These are phyloP conservation scores for Caenorhabditis sinica DNA, from an alignment of 2,888 invertebrate genomes.

Conservation along the genomic window DNA sequence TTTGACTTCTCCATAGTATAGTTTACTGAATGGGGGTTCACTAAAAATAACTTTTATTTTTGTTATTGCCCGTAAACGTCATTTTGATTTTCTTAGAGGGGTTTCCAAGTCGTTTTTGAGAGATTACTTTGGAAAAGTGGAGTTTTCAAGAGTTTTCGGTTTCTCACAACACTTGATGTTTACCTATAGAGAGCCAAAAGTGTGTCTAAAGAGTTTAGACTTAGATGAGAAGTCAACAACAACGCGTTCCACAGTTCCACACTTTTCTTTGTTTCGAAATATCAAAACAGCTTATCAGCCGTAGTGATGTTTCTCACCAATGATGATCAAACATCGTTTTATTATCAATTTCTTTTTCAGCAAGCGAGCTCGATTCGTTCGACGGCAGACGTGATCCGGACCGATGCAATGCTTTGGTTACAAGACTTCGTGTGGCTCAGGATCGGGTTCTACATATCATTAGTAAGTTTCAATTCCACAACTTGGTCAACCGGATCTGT, in stretches of 20 bases:
- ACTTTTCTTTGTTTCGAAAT: constrained; percentile 16
- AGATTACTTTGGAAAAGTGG: background rate
- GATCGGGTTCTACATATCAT: constrained; percentile 83
- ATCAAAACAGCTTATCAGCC: constrained; percentile 4
- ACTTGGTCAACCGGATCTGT: background rate
- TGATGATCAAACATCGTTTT: background rate
- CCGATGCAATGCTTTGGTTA: constrained; percentile 95
- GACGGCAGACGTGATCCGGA: constrained; percentile 98
- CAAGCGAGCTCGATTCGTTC: constrained; percentile 96
- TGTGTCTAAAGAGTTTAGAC: background rate
- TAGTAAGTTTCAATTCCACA: constrained; percentile 72
- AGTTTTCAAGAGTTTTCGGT: background rate
- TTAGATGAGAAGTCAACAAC: constrained; percentile 15
- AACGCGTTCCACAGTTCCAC: constrained; percentile 3
- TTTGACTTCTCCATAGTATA: background rate
- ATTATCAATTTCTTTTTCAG: constrained; percentile 56
- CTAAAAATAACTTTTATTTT: constrained; percentile 20
- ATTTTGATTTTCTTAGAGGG: constrained; percentile 10
- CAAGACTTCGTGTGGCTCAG: constrained; percentile 95
- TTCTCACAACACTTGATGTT: constrained; percentile 23
- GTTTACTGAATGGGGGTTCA: background rate
- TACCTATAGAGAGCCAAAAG: constrained; percentile 9
- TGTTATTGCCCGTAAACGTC: constrained; percentile 2
- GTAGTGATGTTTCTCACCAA: background rate
- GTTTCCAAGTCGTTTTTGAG: background rate